Conservation (phyloP, 2,888 invertebrate species). For the Neocrepidodera transversa region DNA sequence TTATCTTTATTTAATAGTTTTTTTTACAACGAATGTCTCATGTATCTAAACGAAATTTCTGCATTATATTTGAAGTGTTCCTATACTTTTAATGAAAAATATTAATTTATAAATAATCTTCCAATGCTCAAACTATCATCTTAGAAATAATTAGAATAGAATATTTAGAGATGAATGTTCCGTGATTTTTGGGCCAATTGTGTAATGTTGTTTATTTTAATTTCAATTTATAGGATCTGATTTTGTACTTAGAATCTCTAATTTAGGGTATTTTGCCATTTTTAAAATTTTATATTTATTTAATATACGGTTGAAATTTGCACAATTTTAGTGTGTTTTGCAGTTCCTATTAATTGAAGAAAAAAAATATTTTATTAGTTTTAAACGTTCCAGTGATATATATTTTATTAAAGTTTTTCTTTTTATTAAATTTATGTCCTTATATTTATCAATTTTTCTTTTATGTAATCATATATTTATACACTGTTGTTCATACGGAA, state of each 20-base stretch:
- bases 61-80: background rate
- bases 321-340: constrained; percentile 15
- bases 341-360: constrained; percentile 23
- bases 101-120: constrained; percentile 8
- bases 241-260: constrained; percentile 14
- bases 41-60: background rate
- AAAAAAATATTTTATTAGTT: constrained; percentile 9
- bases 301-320: background rate
- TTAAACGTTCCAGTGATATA: constrained; percentile 19
- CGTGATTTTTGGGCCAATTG: constrained; percentile 11
- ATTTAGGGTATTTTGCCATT: constrained; percentile 14
- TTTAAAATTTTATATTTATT: background rate
- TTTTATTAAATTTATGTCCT: constrained; percentile 11
- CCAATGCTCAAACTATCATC: constrained; percentile 20
- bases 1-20: too few relatives aligned
- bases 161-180: constrained; percentile 7
- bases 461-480: background rate
- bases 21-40: constrained; percentile 7
- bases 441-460: constrained; percentile 11
- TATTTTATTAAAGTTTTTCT: constrained; percentile 13
- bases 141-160: constrained; percentile 15
- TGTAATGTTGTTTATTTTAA: constrained; percentile 1
- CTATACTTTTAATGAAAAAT: constrained; percentile 10
- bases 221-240: constrained; percentile 22
- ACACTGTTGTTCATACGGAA: background rate